Evolutionary conservation across 2,113 vertebrate genomes (phyloP).

Genomic region (Etheostoma spectabile): DNA sequence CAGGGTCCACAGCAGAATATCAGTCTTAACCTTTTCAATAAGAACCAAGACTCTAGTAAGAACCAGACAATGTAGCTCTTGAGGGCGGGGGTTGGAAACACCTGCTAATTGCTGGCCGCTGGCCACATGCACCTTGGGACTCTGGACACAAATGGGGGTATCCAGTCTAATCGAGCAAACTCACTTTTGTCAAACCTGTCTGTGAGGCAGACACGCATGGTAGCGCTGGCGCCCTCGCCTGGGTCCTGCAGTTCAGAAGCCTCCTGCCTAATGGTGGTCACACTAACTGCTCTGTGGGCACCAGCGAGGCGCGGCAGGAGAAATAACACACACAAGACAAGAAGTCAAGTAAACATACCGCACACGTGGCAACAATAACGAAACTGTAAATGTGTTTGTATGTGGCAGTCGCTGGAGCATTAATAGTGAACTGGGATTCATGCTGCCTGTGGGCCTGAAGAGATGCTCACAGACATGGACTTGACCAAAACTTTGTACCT

Average conservation of each 20-base stretch:
- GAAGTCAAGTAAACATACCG: conserved; percentile 62
- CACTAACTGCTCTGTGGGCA: conserved; percentile 87
- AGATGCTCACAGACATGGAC: conserved; percentile 7
- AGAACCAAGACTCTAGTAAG: too few species aligned
- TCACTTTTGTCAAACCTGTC: conserved; percentile 89
- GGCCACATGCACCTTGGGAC: conserved; percentile 76
- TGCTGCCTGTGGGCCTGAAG: conserved; percentile 10
- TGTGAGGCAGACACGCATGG: conserved; percentile 82
- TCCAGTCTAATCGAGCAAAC: conserved; percentile 78
- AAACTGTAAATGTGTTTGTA: conserved; percentile 40
- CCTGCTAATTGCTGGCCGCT: conserved; percentile 41
- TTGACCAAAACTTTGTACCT: conserved; percentile 29
- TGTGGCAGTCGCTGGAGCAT: conserved; percentile 24
- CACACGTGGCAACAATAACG: conserved; percentile 36
- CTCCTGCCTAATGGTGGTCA: conserved; percentile 87
- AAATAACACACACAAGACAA: conserved; percentile 82
- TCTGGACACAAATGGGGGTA: conserved; percentile 57
- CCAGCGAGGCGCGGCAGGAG: conserved; percentile 70
- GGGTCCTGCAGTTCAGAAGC: conserved; percentile 81
- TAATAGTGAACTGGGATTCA: conserved; percentile 16
- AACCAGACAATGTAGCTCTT: conserved; percentile 69
- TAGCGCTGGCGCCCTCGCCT: conserved; percentile 73
- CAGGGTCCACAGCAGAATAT: conserved; percentile 38
- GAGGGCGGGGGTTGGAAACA: conserved; percentile 63
- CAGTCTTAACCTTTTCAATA: conserved; percentile 46